Percentiles rank a stretch among this genome's conserved stretches.
Conservation (phyloP, 2,113 vertebrate species). For the Pelecanus crispus region DNA sequence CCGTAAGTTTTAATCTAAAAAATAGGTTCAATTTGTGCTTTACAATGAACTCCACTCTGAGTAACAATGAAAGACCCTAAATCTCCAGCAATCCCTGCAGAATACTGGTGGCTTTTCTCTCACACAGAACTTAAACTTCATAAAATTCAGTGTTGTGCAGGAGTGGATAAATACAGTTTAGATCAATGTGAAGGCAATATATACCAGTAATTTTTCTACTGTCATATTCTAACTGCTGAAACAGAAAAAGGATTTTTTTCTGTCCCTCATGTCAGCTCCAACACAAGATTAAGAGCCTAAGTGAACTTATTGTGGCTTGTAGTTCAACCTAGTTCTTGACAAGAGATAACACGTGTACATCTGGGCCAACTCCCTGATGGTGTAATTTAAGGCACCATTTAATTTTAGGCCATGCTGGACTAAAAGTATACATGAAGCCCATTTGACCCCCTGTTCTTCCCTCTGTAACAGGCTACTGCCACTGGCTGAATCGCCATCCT, state of each 20-base stretch:
- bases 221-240: not conserved
- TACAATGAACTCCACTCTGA: not conserved
- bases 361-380: not conserved
- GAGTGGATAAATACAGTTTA: not conserved
- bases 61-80: not conserved
- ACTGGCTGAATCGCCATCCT: not conserved
- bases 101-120: not conserved
- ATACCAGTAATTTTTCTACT: not conserved
- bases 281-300: not conserved
- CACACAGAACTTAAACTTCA: not conserved
- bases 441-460: not conserved
- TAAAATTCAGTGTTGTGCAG: not conserved
- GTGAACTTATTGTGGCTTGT: not conserved
- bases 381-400: not conserved
- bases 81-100: not conserved
- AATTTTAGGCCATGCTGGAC: not conserved
- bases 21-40: not conserved
- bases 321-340: not conserved
- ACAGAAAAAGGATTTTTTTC: not conserved
- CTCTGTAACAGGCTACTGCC: not conserved
- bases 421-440: not conserved
- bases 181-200: not conserved
- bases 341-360: not conserved
- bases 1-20: not conserved
- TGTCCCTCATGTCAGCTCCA: not conserved